Evolutionary conservation across 2,797 vertebrate genomes (phyloP), one percentile per base, ranked within the genome.

Genomic region (Meriones psammophilus): DNA sequence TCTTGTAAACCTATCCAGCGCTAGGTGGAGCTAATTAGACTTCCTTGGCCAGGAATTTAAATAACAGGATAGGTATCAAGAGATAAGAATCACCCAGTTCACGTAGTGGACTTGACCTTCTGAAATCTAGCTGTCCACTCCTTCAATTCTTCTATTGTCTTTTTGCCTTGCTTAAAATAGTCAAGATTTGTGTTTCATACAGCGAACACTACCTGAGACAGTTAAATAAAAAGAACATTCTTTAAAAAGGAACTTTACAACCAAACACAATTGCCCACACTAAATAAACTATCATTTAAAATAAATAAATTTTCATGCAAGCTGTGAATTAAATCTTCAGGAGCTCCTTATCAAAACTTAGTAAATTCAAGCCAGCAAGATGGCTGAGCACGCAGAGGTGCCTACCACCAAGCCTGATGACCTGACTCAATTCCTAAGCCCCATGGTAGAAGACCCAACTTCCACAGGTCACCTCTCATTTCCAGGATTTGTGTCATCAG

Each of bases 221-320:
- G 33, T 58, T 68, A 68, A n/a, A 50, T 86, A 86, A 56, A 24
- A 95, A 96, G 24, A 66, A 54, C 26, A 79, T 66, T 87, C 14
- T 84, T 80, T 28, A 93, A 94, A 94, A 81, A 93, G 17, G 14
- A 68, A 8, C 73, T 92, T 95, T 90, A 95, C 36, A 93, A 89
- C 20, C 77, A 96, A 89, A 89, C 24, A 85, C 36, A 95, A 84
- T 0, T 91, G 39, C 30, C 58, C 92, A 93, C 97, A 89, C 39
- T 96, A 68, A 88, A 46, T 80, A 88, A 96, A 92, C 24, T 56
- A 2, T 39, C 60, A 30, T 80, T 92, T 95, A 93, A 88, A 95
- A 93, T 46, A 20, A 93, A 33, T 78, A n/a, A 73, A 92, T 86
- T 68, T 86, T 62, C 68, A 68, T 18, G 5, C 8, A 33, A 76